Evolutionary conservation across 2,888 invertebrate genomes (phyloP).

Genomic region (Noctua fimbriata): DNA sequence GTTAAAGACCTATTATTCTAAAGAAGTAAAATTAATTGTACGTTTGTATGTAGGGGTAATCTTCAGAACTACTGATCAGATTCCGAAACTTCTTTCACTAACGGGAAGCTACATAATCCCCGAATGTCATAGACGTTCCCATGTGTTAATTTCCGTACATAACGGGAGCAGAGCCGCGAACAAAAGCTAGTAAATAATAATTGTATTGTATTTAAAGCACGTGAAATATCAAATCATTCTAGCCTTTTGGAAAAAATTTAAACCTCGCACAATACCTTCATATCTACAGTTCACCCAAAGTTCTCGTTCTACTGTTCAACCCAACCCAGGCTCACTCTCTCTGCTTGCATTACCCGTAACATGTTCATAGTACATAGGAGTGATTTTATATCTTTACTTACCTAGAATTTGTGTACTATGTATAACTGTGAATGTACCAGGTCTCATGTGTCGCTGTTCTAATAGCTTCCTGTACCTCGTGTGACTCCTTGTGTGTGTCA

Average conservation of each 20-base stretch:
- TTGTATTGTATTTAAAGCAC: too few species aligned
- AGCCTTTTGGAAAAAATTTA: background rate
- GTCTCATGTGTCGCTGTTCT: conserved; percentile 56
- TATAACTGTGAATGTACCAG: conserved; percentile 59
- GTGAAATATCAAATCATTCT: background rate
- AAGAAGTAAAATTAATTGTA: too few species aligned
- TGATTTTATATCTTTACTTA: conserved; percentile 67
- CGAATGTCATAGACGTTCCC: too few species aligned
- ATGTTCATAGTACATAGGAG: conserved; percentile 51
- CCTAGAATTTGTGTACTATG: conserved; percentile 65
- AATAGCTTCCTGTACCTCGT: conserved; percentile 61
- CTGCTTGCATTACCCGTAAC: conserved; percentile 36
- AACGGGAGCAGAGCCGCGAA: too few species aligned
- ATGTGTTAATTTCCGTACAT: too few species aligned
- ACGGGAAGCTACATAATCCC: background rate
- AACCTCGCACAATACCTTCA: background rate
- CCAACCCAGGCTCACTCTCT: conserved; percentile 22
- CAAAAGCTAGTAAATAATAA: background rate
- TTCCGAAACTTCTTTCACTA: background rate
- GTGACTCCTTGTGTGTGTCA: conserved; percentile 33
- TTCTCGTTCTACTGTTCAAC: too few species aligned
- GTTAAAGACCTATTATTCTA: too few species aligned
- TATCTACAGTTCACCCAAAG: background rate
- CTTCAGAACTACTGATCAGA: background rate
- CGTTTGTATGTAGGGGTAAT: background rate